These are phyloP conservation scores for Gnathonemus echidnorhynchus DNA, from an alignment of 2,113 vertebrate species.

Conservation along the genomic window DNA sequence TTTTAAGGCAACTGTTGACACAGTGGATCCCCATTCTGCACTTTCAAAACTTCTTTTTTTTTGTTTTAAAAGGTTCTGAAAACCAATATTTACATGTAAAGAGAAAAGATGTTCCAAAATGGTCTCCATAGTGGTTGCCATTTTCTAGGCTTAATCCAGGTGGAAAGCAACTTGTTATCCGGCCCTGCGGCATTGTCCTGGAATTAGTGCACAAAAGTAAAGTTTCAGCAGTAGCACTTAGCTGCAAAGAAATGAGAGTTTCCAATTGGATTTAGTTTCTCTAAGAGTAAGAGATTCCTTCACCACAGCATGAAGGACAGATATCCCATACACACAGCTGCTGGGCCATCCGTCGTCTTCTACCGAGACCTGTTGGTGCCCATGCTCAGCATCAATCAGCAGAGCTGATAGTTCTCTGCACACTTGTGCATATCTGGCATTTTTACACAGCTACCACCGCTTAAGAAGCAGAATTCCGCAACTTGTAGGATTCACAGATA, in stretches of 20 bases:
- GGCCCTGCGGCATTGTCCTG: conserved; percentile 37
- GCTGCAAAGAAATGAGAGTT: conserved; percentile 47
- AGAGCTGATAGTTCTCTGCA: neutral
- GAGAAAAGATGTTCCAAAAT: conserved; percentile 16
- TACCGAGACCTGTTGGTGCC: neutral
- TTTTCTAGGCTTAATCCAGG: conserved; percentile 39
- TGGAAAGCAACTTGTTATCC: conserved; percentile 34
- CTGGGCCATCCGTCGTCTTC: neutral
- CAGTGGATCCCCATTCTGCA: conserved; percentile 18
- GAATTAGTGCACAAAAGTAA: conserved; percentile 38
- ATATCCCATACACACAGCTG: conserved; percentile 60
- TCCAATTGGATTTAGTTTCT: conserved; percentile 58
- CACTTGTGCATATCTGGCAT: neutral
- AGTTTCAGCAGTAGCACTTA: conserved; percentile 47
- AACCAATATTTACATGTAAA: conserved; percentile 46
- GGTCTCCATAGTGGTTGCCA: conserved; percentile 49
- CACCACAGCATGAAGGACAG: neutral
- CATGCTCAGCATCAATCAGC: neutral
- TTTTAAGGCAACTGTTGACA: conserved; percentile 28
- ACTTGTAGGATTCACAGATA: neutral
- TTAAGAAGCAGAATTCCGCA: neutral
- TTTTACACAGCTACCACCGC: neutral
- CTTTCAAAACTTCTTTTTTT: conserved; percentile 31
- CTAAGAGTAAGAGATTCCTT: conserved; percentile 38
- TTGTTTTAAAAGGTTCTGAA: conserved; percentile 28